Conservation (phyloP, 2,797 vertebrate genomes). For the Okamejei kenojei region DNA sequence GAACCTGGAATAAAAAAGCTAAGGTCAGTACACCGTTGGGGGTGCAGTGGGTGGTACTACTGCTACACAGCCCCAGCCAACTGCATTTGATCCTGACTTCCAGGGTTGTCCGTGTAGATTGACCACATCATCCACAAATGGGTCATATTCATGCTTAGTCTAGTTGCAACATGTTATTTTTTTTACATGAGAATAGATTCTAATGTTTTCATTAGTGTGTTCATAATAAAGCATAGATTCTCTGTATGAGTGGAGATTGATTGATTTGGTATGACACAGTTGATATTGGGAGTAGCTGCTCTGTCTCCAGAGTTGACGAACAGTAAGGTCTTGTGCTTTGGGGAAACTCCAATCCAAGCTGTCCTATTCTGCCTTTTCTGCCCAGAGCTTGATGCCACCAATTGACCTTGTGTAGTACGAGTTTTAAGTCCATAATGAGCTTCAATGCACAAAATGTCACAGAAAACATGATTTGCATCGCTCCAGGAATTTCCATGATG, state of each 20-base stretch:
- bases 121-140: not conserved
- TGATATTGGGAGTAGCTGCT: too few relatives aligned
- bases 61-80: too few relatives aligned
- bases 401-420: not conserved
- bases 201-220: not conserved
- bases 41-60: too few relatives aligned
- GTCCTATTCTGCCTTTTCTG: not conserved
- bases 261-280: not conserved
- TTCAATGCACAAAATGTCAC: not conserved
- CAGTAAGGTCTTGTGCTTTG: too few relatives aligned
- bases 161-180: not conserved
- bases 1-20: too few relatives aligned
- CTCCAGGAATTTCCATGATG: too few relatives aligned
- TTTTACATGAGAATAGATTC: not conserved
- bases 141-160: not conserved
- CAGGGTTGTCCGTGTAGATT: too few relatives aligned
- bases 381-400: not conserved
- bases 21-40: too few relatives aligned
- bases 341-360: not conserved
- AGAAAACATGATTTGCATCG: not conserved
- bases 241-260: not conserved
- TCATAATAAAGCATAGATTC: not conserved
- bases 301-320: too few relatives aligned
- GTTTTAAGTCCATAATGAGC: not conserved
- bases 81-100: too few relatives aligned